Evolutionary conservation across 2,113 vertebrate genomes (phyloP), one percentile per base, ranked within the genome.

Genomic region (Lepus europaeus): DNA sequence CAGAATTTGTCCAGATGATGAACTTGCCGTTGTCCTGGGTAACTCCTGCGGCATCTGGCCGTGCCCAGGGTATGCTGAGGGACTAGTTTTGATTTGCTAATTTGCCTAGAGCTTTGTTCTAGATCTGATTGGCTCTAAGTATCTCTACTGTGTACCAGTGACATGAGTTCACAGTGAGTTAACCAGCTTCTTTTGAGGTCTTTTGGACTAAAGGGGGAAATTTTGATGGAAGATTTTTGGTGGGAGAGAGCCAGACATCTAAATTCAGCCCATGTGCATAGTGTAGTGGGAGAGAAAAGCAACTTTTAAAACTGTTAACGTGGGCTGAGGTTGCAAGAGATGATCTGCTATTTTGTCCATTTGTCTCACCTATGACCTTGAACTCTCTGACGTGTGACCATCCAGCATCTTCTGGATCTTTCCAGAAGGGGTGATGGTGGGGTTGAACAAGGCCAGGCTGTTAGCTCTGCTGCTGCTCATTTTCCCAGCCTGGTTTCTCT

Each of bases 61-160:
- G 61, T 45, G 89, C 94, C 86, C 20, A 45, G 92, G 82, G 78
- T 45, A 8, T 13, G 73, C 69, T 2, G 70, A 95, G 72, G 83
- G 73, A 69, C 80, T 94, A 36, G 6, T 93, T 96, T 64, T 87
- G 95, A 90, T 94, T 97, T 76, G 76, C 1, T 90, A 59, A n/a
- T 72, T 95, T 89, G 69, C 90, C 84, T 89, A 93, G 90, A 95
- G 64, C 78, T 90, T 94, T 89, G 59, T 94, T 87, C 80, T 89
- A 81, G 94, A 97, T 74, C 85, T 93, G 94, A 95, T 78, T 87
- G 77, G 76, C 56, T 90, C 95, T 92, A 93, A 96, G 89, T 95
- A 79, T 33, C 95, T 96, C 91, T 83, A 17, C 33, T 74, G 53
- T 82, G 77, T 68, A 84, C 96, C 96, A 81, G 72, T 82, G 83